phyloP scores from a whole-genome alignment of 2,113 vertebrate genomes.

The Toxotes jaculatrix region DNA sequence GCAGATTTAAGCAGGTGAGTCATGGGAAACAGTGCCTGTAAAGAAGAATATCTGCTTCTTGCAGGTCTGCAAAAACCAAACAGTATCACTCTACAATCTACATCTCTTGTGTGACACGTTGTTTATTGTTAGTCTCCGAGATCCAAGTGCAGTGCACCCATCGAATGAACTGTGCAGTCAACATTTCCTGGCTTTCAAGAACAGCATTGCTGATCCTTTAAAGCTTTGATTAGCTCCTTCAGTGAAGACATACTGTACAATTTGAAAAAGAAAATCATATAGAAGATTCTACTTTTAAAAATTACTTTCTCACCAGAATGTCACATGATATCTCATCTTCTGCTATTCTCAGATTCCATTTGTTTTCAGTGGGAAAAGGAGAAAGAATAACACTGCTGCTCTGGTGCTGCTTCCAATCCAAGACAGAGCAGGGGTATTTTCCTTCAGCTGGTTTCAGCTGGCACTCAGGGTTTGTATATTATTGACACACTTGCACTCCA shows the following conservation, averaged over 20 bases:
- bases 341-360: not conserved
- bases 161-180: conserved; percentile 39
- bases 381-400: not conserved
- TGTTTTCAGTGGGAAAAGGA: not conserved
- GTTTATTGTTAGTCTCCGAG: conserved; percentile 41
- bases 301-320: not conserved
- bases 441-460: conserved; percentile 9
- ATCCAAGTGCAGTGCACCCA: conserved; percentile 11
- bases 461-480: conserved; percentile 42
- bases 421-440: not conserved
- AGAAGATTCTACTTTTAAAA: not conserved
- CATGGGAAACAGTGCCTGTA: conserved; percentile 2
- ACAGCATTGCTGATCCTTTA: conserved; percentile 22
- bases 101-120: conserved; percentile 17
- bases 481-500: conserved; percentile 50
- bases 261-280: not conserved
- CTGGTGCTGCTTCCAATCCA: not conserved
- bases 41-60: conserved; percentile 38
- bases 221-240: conserved; percentile 36
- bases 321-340: not conserved
- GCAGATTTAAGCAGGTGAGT: conserved; percentile 16
- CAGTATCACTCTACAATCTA: not conserved
- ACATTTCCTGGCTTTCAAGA: conserved; percentile 31
- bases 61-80: conserved; percentile 39
- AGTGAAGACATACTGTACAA: not conserved